Percentiles rank a stretch among this genome's conserved stretches.
Evolutionary conservation across 1,140 invertebrate genomes (phyloP).

Genomic region (Heliothis subflexa): DNA sequence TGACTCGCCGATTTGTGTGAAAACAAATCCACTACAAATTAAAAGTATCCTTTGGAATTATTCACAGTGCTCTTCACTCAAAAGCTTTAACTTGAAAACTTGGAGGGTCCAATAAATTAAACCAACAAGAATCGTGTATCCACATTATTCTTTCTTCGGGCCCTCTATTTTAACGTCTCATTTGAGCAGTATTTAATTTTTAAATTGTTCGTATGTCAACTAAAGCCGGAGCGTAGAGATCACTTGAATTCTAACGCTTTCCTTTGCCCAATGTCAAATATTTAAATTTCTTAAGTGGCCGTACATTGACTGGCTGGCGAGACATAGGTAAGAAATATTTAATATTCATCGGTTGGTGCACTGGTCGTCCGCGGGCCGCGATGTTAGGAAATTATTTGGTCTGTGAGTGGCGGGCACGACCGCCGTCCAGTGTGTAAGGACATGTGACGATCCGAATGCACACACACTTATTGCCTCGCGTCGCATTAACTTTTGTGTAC

Average conservation of each 20-base stretch:
- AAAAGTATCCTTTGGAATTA: constrained; percentile 37
- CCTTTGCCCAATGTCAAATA: constrained; percentile 84
- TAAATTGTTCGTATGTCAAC: constrained; percentile 84
- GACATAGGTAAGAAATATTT: constrained; percentile 78
- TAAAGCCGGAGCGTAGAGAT: constrained; percentile 78
- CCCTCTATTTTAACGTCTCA: constrained; percentile 78
- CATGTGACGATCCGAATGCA: constrained; percentile 70
- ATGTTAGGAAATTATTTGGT: constrained; percentile 72
- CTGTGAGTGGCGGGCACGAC: constrained; percentile 51
- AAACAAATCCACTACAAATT: constrained; percentile 45
- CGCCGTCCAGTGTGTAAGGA: constrained; percentile 66
- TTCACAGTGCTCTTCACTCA: constrained; percentile 14
- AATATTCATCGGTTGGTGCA: constrained; percentile 80
- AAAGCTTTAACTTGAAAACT: constrained; percentile 24
- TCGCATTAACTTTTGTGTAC: constrained; percentile 83
- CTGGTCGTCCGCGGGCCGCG: constrained; percentile 61
- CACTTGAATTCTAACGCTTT: constrained; percentile 86
- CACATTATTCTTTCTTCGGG: constrained; percentile 63
- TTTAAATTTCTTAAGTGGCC: constrained; percentile 85
- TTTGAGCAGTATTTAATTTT: constrained; percentile 83
- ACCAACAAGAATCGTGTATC: constrained; percentile 48
- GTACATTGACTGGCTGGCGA: constrained; percentile 81
- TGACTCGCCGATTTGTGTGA: constrained; percentile 37
- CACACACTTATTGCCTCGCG: constrained; percentile 76
- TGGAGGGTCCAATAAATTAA: constrained; percentile 37